Evolutionary conservation across 2,888 invertebrate genomes (phyloP).

Genomic region (Lasioglossum vierecki): DNA sequence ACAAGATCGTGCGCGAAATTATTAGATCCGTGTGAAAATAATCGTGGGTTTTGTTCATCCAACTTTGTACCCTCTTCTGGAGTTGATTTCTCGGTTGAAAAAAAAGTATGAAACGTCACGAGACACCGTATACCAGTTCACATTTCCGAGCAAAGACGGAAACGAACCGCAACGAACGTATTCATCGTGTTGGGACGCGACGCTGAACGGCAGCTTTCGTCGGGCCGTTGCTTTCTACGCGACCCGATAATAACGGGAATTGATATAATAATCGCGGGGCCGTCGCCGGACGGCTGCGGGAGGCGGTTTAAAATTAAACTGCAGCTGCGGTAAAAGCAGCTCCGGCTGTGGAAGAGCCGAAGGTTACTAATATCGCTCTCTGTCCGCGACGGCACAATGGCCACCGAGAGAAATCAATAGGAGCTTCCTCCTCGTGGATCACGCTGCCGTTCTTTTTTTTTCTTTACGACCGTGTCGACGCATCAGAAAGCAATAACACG

Average conservation of each 20-base stretch:
- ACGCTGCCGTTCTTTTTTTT: background rate
- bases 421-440: constrained; percentile 17
- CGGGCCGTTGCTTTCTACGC: constrained; percentile 33
- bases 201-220: constrained; percentile 11
- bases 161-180: background rate
- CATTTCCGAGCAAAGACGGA: background rate
- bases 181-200: background rate
- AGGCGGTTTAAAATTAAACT: constrained; percentile 62
- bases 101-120: background rate
- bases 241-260: constrained; percentile 54
- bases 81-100: background rate
- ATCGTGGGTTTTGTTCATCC: background rate
- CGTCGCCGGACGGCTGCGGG: constrained; percentile 51
- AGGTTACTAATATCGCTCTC: constrained; percentile 42
- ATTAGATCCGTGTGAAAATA: background rate
- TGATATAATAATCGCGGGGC: constrained; percentile 60
- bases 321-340: constrained; percentile 27
- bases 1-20: background rate
- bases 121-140: too few species aligned
- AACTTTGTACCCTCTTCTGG: background rate
- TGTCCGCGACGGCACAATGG: constrained; percentile 38
- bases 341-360: constrained; percentile 29
- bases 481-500: constrained; percentile 20
- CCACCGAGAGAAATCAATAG: constrained; percentile 44
- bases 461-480: background rate